A percentile compares a stretch with the other conserved stretches of the same genome.
Evolutionary conservation across 2,797 vertebrate genomes (phyloP).

Genomic region (Enoplosus armatus): DNA sequence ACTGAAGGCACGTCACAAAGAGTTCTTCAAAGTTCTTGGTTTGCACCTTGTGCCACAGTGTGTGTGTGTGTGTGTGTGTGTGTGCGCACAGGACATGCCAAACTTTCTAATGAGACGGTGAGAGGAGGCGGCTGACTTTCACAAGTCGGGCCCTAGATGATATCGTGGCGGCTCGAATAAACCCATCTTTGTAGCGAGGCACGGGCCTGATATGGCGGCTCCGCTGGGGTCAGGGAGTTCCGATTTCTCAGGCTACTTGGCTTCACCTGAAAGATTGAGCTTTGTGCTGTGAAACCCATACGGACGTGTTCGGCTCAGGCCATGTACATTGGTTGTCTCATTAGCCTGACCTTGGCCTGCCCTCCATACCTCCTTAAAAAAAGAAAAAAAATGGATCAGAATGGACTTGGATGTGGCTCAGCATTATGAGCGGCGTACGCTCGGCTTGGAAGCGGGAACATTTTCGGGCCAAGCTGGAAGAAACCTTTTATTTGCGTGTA

Average conservation of each 20-base stretch:
- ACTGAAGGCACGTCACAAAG: not conserved
- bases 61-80: not conserved
- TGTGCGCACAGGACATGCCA: not conserved
- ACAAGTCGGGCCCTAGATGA: not conserved
- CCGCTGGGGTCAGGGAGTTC: too few relatives aligned
- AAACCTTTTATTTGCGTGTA: not conserved
- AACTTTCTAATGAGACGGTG: not conserved
- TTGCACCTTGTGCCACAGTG: not conserved
- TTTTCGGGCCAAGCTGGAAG: not conserved
- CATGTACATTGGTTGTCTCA: not conserved
- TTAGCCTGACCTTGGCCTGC: not conserved
- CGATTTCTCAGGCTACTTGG: not conserved
- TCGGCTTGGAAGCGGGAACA: not conserved
- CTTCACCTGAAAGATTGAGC: not conserved
- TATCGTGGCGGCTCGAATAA: not conserved
- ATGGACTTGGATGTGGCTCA: not conserved
- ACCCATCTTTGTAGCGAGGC: not conserved
- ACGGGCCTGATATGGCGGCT: not conserved
- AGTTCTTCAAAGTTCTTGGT: not conserved
- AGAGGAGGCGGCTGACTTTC: not conserved
- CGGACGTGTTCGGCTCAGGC: too few relatives aligned
- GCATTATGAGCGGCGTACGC: too few relatives aligned
- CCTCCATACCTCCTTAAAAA: not conserved
- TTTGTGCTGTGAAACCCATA: not conserved
- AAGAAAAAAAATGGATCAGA: too few relatives aligned